phyloP scores from a whole-genome alignment of 2,797 vertebrate genomes.

The Heteromormyrus szaboi region DNA sequence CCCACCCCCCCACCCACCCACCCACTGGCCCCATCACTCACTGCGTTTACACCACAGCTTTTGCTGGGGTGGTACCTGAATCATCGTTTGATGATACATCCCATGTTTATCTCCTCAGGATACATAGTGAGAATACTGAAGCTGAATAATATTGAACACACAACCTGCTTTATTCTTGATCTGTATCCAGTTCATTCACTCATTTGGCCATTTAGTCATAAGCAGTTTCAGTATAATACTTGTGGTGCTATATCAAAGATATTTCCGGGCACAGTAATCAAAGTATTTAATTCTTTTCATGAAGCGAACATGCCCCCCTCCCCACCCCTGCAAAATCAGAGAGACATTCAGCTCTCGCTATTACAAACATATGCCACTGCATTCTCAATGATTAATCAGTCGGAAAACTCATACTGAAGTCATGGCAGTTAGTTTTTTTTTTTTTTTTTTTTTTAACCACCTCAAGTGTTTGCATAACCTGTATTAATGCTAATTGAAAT shows the following conservation, averaged over 20 bases:
- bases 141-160: background rate
- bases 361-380: background rate
- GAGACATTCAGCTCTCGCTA: background rate
- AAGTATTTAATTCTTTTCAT: background rate
- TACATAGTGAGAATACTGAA: background rate
- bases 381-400: constrained; percentile 3
- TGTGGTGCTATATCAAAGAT: background rate
- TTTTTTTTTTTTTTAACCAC: constrained; percentile 20
- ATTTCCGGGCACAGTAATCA: background rate
- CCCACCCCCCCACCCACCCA: background rate
- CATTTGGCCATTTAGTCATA: background rate
- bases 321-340: background rate
- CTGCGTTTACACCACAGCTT: background rate
- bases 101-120: background rate
- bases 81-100: background rate
- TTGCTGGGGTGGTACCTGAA: background rate
- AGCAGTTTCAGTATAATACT: background rate
- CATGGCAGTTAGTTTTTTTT: constrained; percentile 30
- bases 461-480: constrained; percentile 22
- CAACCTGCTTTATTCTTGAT: background rate
- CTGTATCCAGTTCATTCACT: background rate
- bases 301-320: background rate
- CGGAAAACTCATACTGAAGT: constrained; percentile 25
- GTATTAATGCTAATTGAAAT: constrained; percentile 40
- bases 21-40: background rate